These are phyloP conservation scores for Ophion ventricosus DNA, from an alignment of 2,888 invertebrate genomes.

Conservation along the genomic window DNA sequence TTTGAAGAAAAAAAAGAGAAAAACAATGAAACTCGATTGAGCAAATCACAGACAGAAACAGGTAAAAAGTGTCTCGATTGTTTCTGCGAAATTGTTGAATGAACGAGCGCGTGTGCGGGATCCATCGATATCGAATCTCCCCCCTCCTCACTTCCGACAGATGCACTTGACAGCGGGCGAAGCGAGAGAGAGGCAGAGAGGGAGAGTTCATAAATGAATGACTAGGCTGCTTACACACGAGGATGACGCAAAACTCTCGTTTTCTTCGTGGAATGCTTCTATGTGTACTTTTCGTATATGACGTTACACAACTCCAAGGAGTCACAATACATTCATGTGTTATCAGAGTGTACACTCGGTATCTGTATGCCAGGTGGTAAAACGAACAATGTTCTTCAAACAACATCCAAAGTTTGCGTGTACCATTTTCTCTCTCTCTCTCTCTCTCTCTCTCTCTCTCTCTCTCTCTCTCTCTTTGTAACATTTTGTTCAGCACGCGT, in stretches of 20 bases:
- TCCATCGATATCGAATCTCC: constrained; percentile 27
- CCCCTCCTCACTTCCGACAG: not conserved
- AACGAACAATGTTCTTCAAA: constrained; percentile 3
- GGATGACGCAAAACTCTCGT: constrained; percentile 44
- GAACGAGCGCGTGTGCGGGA: constrained; percentile 34
- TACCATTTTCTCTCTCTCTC: not conserved
- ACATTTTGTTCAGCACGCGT: not conserved
- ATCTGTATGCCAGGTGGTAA: constrained; percentile 34
- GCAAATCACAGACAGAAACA: constrained; percentile 12
- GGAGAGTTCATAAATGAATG: constrained; percentile 49
- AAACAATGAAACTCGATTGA: not conserved
- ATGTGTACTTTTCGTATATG: not conserved
- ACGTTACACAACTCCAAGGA: constrained; percentile 14
- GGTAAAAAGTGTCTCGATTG: constrained; percentile 36
- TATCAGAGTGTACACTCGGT: constrained; percentile 40
- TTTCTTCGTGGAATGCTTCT: constrained; percentile 35
- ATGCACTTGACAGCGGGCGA: constrained; percentile 1
- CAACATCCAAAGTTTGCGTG: not conserved
- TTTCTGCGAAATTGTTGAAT: constrained; percentile 45
- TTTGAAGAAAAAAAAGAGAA: not conserved
- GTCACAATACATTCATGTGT: constrained; percentile 36
- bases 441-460: no score
- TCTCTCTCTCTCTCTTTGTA: no score
- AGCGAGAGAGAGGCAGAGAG: constrained; percentile 18
- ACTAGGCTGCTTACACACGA: constrained; percentile 21